Evolutionary conservation across 1,140 invertebrate genomes (phyloP), one percentile per base, ranked within the genome.

Genomic region (Sycobia sp.): DNA sequence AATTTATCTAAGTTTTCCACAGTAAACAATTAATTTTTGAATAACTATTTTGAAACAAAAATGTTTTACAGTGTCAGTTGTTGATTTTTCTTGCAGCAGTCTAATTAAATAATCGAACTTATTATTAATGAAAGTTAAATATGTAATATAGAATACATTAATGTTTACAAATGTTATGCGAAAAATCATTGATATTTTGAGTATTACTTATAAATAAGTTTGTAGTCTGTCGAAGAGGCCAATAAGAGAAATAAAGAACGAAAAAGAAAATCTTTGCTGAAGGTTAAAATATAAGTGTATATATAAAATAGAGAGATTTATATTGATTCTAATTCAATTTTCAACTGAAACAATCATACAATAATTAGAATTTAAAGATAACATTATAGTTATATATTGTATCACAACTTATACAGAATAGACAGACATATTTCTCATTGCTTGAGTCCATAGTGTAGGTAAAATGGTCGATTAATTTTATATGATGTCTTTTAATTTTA

Each of bases 221-320:
- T 49, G 27, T 16, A 36, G 51, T 50, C 51, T 49, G 25, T n/a
- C 16, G 7, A 62, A 13, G 32, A 47, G 44, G 36, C 44, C 44
- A 49, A 41, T 46, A 39, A 10, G 25, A 8, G 22, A 47, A n/a
- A 29, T 22, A 3, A 36, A 20, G 39, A 49, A 7, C 36, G 47
- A 5, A 25, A 47, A 41, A 13, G 9, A 43, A 51, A 47, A 38
- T 23, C 4, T 47, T 25, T 47, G 39, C 23, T 53, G 39, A 34
- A 20, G 39, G 9, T 36, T 16, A 59, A 18, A 47, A 44, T 59
- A 23, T 49, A 46, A 44, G 41, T 47, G 25, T 67, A 56, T 67
- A 60, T 58, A 68, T 65, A 46, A 18, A 62, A 64, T 64, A 66
- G 64, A 41, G n/a, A n/a, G n/a, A n/a, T n/a, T n/a, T n/a, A n/a